A percentile compares a stretch with the other conserved stretches of the same genome.
phyloP scores from a whole-genome alignment of 1,140 invertebrate species.

The Diploscapter pachys region DNA sequence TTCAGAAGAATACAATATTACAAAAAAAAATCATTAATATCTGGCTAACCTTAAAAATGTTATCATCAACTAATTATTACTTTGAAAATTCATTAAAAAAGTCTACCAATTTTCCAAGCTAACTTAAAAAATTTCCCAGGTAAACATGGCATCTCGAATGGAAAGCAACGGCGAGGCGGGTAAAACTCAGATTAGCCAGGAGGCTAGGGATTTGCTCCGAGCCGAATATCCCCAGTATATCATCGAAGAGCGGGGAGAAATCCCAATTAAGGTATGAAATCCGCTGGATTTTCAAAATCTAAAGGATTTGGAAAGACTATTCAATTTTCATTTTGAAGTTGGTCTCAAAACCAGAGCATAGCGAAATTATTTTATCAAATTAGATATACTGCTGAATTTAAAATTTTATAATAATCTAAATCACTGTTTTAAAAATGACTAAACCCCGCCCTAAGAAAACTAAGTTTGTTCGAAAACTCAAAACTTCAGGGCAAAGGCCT shows the following conservation, averaged over 20 bases:
- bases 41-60: not conserved
- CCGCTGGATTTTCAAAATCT: not conserved
- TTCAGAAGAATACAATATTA: too few relatives aligned
- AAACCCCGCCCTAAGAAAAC: not conserved
- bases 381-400: too few relatives aligned
- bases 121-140: conserved; percentile 27
- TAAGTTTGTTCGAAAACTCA: not conserved
- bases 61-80: not conserved
- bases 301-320: not conserved
- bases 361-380: too few relatives aligned
- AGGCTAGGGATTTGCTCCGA: conserved; percentile 26
- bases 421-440: too few relatives aligned
- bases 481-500: conserved; percentile 33
- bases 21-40: not conserved
- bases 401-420: too few relatives aligned
- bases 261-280: conserved; percentile 32
- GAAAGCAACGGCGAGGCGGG: conserved; percentile 66
- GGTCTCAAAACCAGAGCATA: too few relatives aligned
- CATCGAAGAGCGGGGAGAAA: conserved; percentile 32
- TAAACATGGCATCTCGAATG: conserved; percentile 84
- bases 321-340: conserved; percentile 7
- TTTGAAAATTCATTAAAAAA: not conserved
- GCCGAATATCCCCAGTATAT: conserved; percentile 32
- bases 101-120: not conserved
- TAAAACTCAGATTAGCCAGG: conserved; percentile 54